These are phyloP conservation scores for Odontomyia ornata DNA, from an alignment of 2,888 invertebrate genomes.

Conservation along the genomic window DNA sequence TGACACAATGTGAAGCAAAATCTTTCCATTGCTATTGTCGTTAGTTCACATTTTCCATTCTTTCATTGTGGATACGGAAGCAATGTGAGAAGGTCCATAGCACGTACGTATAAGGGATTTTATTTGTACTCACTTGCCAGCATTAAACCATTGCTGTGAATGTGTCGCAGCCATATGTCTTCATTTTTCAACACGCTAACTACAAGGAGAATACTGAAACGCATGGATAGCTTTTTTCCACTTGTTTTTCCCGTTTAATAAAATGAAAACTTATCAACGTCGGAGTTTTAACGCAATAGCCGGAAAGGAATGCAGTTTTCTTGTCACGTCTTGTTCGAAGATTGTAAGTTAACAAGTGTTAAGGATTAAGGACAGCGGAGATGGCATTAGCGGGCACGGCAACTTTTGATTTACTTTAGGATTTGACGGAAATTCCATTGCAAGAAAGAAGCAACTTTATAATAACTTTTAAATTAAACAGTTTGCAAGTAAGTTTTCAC, in stretches of 20 bases:
- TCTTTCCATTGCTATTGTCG: neutral
- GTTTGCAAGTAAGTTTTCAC: no score
- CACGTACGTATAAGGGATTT: neutral
- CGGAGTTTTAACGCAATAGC: neutral
- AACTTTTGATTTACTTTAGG: no score
- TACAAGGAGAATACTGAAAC: neutral
- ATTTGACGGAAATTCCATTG: no score
- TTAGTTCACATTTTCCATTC: neutral
- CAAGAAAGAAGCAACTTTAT: no score
- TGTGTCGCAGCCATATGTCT: neutral
- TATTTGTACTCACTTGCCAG: neutral
- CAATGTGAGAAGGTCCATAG: neutral
- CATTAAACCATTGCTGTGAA: neutral
- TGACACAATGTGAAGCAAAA: constrained; percentile 14
- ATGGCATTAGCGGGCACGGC: no score
- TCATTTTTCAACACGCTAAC: neutral
- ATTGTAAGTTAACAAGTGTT: neutral
- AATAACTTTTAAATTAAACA: no score
- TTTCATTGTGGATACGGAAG: neutral
- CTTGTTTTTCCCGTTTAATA: neutral
- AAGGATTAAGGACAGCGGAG: neutral
- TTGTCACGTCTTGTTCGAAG: neutral
- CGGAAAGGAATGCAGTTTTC: constrained; percentile 15
- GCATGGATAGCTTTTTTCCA: neutral
- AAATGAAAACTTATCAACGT: constrained; percentile 18